phyloP scores from a whole-genome alignment of 2,113 vertebrate species.

The Oostethus manadensis region DNA sequence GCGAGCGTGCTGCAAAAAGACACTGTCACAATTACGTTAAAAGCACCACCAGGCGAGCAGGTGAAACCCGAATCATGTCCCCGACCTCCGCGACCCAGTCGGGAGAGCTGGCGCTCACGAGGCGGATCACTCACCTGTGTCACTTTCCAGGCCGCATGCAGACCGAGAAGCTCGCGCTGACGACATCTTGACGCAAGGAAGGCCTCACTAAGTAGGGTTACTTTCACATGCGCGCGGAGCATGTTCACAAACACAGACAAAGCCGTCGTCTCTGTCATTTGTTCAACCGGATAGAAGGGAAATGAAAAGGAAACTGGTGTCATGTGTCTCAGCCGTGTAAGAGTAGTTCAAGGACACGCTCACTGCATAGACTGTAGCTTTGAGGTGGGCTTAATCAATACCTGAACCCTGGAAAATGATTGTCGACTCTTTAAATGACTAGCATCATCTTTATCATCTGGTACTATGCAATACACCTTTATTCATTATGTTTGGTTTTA shows the following conservation, averaged over 20 bases:
- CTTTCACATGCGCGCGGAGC: neutral
- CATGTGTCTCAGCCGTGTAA: neutral
- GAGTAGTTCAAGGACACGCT: too few species aligned
- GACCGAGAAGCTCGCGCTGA: constrained; percentile 4
- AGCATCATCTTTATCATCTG: too few species aligned
- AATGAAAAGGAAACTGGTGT: neutral
- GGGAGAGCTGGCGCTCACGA: constrained; percentile 48
- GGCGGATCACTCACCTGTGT: constrained; percentile 54
- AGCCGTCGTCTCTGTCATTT: neutral
- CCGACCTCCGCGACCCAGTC: constrained; percentile 39
- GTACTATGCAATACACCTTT: too few species aligned
- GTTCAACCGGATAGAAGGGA: too few species aligned
- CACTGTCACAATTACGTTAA: constrained; percentile 46
- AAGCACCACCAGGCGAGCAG: constrained; percentile 26
- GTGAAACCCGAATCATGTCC: constrained; percentile 59
- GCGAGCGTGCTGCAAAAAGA: constrained; percentile 7
- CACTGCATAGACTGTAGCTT: too few species aligned
- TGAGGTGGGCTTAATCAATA: too few species aligned
- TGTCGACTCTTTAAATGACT: too few species aligned
- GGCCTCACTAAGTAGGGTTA: neutral
- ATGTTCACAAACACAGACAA: neutral
- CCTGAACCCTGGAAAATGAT: too few species aligned
- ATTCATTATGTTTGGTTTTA: too few species aligned
- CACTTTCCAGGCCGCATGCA: constrained; percentile 26
- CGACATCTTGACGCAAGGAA: neutral